Conservation (phyloP, 2,888 invertebrate genomes). For the Carterocephalus palaemon region DNA sequence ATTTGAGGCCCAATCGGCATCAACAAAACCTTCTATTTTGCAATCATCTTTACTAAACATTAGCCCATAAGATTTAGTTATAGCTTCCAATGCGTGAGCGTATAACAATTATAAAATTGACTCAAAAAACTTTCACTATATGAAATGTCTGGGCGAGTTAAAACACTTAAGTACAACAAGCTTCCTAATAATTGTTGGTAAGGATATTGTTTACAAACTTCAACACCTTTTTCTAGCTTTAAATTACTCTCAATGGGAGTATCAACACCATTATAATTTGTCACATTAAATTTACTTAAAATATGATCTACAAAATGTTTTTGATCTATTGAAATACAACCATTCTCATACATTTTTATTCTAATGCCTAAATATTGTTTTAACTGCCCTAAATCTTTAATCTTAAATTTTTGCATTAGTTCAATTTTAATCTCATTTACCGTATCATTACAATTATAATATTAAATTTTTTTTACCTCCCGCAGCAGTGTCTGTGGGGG, state of each 20-base stretch:
- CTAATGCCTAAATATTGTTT: constrained; percentile 24
- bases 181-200: constrained; percentile 27
- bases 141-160: constrained; percentile 30
- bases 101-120: constrained; percentile 30
- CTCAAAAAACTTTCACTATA: constrained; percentile 27
- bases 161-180: constrained; percentile 24
- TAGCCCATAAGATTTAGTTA: constrained; percentile 27
- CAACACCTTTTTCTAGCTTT: background rate
- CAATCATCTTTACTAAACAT: constrained; percentile 24
- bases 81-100: constrained; percentile 22
- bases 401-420: constrained; percentile 19
- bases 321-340: constrained; percentile 23
- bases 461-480: too few species aligned
- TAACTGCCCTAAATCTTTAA: constrained; percentile 22
- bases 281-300: constrained; percentile 22
- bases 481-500: too few species aligned
- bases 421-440: too few species aligned
- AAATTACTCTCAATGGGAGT: constrained; percentile 25
- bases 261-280: constrained; percentile 16
- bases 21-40: constrained; percentile 28
- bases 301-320: constrained; percentile 17
- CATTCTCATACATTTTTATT: constrained; percentile 13
- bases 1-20: constrained; percentile 32
- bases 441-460: too few species aligned
- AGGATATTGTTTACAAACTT: constrained; percentile 8